Conservation (phyloP, 2,888 invertebrate genomes). For the Phaedon cochleariae region DNA sequence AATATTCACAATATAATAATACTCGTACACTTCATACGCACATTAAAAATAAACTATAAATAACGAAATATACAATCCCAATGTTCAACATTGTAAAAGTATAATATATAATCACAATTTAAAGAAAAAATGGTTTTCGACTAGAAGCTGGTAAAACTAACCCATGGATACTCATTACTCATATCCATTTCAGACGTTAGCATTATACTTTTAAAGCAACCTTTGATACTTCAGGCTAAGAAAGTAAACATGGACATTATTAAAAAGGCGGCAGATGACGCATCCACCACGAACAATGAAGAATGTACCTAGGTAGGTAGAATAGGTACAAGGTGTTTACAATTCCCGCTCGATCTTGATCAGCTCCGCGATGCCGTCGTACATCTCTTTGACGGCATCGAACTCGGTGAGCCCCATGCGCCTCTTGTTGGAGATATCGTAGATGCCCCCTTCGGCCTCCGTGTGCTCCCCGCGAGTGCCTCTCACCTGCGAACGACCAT, state of each 20-base stretch:
- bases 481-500: no score
- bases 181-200: conserved; percentile 44
- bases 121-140: conserved; percentile 56
- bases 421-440: conserved; percentile 97
- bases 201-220: conserved; percentile 47
- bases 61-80: conserved; percentile 45
- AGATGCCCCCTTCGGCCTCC: conserved; percentile 94
- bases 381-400: conserved; percentile 96
- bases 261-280: conserved; percentile 33
- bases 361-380: conserved; percentile 94
- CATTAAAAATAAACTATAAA: conserved; percentile 50
- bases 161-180: conserved; percentile 56
- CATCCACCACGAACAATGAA: conserved; percentile 50
- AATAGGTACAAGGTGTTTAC: conserved; percentile 68
- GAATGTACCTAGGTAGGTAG: no score
- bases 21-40: conserved; percentile 45
- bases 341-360: conserved; percentile 94
- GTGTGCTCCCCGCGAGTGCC: conserved; percentile 96
- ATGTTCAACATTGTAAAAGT: conserved; percentile 50
- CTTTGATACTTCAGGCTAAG: conserved; percentile 54
- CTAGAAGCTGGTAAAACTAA: conserved; percentile 61
- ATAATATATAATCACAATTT: conserved; percentile 36
- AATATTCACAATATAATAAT: conserved; percentile 29
- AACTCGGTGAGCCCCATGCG: conserved; percentile 97
- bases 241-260: conserved; percentile 47